Conservation (phyloP, 2,797 vertebrate species). For the Astyanax mexicanus region DNA sequence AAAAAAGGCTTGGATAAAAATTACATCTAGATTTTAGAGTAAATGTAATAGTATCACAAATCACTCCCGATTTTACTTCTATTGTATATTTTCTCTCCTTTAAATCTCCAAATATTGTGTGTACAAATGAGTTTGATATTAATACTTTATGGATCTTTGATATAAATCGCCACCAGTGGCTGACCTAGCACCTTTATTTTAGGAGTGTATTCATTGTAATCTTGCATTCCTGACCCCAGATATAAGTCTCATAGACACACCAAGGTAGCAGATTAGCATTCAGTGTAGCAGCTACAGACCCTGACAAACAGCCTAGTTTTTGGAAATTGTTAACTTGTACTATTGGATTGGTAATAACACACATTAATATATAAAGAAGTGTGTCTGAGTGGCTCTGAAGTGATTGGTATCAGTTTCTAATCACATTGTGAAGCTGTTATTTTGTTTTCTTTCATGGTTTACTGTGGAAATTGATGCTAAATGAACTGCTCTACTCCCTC, state of each 20-base stretch:
- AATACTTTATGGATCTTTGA: no score
- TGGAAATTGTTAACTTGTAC: constrained; percentile 54
- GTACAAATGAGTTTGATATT: no score
- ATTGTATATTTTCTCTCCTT: no score
- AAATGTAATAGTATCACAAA: no score
- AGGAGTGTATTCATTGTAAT: neutral
- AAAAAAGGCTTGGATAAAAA: no score
- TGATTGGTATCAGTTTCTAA: constrained; percentile 74
- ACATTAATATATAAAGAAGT: constrained; percentile 1
- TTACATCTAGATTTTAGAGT: no score
- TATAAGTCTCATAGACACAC: neutral
- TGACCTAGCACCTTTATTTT: no score
- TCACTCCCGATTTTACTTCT: no score
- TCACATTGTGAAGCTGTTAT: constrained; percentile 74
- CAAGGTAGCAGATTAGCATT: neutral
- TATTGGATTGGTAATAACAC: constrained; percentile 53
- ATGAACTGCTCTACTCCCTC: constrained; percentile 77
- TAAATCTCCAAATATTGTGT: no score
- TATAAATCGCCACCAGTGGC: no score
- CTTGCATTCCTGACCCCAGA: constrained; percentile 1
- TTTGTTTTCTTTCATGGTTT: constrained; percentile 80
- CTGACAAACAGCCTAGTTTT: neutral
- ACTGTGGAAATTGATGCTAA: constrained; percentile 71
- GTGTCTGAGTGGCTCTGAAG: constrained; percentile 51
- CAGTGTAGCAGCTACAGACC: neutral